phyloP scores from a whole-genome alignment of 1,140 invertebrate species.

The Psix sp. region DNA sequence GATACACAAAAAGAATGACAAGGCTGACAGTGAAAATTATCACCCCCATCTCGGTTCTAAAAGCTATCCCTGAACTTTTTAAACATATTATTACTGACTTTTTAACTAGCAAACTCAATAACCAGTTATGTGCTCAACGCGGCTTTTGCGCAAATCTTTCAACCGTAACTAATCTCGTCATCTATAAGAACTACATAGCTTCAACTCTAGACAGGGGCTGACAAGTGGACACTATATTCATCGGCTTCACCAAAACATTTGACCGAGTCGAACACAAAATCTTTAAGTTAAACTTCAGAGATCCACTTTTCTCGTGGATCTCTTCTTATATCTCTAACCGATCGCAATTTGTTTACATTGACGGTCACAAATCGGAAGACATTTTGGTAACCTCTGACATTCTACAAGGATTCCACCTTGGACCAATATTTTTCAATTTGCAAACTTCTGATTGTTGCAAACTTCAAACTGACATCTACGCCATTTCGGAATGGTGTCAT shows the following conservation, averaged over 20 bases:
- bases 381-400: not conserved
- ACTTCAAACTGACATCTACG: not conserved
- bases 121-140: not conserved
- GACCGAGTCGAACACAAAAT: not conserved
- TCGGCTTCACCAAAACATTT: not conserved
- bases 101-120: not conserved
- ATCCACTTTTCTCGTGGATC: not conserved
- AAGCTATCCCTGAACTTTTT: not conserved
- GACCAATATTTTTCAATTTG: constrained; percentile 7
- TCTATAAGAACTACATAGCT: not conserved
- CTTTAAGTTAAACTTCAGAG: not conserved
- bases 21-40: not conserved
- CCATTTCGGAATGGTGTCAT: not conserved
- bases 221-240: not conserved
- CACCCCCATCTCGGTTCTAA: not conserved
- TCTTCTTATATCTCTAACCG: not conserved
- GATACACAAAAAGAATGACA: not conserved
- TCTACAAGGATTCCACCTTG: constrained; percentile 12
- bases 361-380: not conserved
- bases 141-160: not conserved
- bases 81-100: not conserved
- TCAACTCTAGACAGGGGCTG: not conserved
- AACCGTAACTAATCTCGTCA: not conserved
- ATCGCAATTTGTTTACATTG: not conserved
- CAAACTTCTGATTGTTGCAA: not conserved